A percentile compares a stretch with the other conserved stretches of the same genome.
phyloP scores from a whole-genome alignment of 2,888 invertebrate genomes.

The Tanytarsus gracilentus region DNA sequence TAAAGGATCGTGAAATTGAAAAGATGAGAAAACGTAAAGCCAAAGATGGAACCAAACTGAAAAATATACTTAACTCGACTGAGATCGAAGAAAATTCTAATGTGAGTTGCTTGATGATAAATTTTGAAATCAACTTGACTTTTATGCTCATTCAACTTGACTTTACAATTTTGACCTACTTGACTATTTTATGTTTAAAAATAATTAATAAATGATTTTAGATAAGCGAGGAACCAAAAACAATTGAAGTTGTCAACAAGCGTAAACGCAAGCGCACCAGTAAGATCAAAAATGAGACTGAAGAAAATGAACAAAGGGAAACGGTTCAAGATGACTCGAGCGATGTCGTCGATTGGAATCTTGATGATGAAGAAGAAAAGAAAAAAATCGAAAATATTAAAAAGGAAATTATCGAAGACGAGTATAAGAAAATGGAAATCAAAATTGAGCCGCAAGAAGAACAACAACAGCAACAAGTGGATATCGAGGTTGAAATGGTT shows the following conservation, averaged over 20 bases:
- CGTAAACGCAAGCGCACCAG: constrained; percentile 18
- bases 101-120: not conserved
- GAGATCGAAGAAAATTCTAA: constrained; percentile 16
- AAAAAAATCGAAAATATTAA: constrained; percentile 27
- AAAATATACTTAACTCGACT: not conserved
- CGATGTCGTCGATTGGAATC: constrained; percentile 29
- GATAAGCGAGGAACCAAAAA: not conserved
- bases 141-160: no score
- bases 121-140: no score
- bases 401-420: constrained; percentile 29
- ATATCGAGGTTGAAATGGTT: not conserved
- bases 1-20: constrained; percentile 10
- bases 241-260: constrained; percentile 2
- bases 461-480: not conserved
- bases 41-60: constrained; percentile 12
- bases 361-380: constrained; percentile 26
- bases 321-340: constrained; percentile 1
- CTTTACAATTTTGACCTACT: no score
- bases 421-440: constrained; percentile 19
- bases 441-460: constrained; percentile 1
- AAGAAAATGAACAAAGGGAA: constrained; percentile 30
- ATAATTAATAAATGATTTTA: no score
- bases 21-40: constrained; percentile 12
- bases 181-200: no score
- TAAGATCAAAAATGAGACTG: constrained; percentile 27